These are phyloP conservation scores for Paramisgurnus dabryanus DNA, from an alignment of 2,113 vertebrate species.

Conservation along the genomic window DNA sequence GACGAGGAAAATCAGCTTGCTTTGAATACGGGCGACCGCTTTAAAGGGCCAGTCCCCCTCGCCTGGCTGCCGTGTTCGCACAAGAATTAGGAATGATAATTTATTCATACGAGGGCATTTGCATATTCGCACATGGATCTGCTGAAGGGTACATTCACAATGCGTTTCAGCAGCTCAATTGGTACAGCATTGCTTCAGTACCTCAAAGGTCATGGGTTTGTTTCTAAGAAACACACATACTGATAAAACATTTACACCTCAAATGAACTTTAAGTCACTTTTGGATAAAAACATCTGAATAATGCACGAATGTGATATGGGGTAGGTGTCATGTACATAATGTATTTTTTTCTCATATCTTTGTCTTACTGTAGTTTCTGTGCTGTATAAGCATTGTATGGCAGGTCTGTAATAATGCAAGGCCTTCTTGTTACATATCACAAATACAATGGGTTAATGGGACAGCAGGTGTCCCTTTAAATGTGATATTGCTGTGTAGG, in stretches of 20 bases:
- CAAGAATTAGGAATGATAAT: conserved; percentile 38
- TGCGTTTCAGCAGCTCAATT: no score
- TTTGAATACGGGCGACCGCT: conserved; percentile 73
- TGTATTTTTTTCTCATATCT: not conserved
- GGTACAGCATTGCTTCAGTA: no score
- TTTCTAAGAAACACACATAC: no score
- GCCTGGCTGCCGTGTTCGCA: conserved; percentile 7
- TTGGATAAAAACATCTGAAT: no score
- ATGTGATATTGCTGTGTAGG: conserved; percentile 3
- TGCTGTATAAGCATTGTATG: conserved; percentile 10
- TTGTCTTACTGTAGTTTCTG: not conserved
- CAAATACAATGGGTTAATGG: conserved; percentile 11
- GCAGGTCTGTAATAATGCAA: conserved; percentile 11
- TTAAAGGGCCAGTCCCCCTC: conserved; percentile 71
- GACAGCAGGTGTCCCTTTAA: conserved; percentile 10
- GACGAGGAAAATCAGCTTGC: conserved; percentile 76
- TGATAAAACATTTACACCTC: no score
- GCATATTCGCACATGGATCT: conserved; percentile 27
- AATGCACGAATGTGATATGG: not conserved
- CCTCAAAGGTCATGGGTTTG: no score
- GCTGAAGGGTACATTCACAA: not conserved
- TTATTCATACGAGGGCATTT: conserved; percentile 35
- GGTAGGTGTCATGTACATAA: not conserved
- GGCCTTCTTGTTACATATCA: not conserved
- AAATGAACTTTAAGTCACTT: no score